Evolutionary conservation across 1,140 invertebrate genomes (phyloP).

Genomic region (Temnothorax longispinosus): DNA sequence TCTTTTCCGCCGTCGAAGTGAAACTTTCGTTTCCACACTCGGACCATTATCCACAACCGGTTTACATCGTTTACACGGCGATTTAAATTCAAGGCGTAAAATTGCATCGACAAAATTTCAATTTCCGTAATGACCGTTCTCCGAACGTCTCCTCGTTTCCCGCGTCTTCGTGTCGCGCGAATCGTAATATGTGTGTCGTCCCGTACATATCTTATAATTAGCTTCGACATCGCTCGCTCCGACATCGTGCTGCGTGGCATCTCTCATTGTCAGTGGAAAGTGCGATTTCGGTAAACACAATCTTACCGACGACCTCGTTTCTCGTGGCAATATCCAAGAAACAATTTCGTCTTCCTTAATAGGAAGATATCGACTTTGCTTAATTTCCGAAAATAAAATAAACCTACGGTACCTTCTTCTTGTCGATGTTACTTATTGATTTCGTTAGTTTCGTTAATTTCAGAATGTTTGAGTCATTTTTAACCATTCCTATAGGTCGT

Average conservation of each 20-base stretch:
- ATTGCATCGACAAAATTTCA: neutral
- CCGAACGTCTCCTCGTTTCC: neutral
- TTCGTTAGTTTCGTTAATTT: neutral
- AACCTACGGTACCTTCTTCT: neutral
- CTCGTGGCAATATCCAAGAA: neutral
- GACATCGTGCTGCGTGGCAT: neutral
- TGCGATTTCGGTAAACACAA: neutral
- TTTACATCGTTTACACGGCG: constrained; percentile 43
- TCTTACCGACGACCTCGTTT: neutral
- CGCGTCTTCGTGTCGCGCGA: neutral
- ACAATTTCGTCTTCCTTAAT: neutral
- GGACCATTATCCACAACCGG: constrained; percentile 29
- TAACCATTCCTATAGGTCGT: too few relatives aligned
- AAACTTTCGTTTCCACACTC: constrained; percentile 50
- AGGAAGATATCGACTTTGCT: neutral
- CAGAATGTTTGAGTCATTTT: too few relatives aligned
- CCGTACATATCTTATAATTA: constrained; percentile 4
- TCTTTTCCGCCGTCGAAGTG: constrained; percentile 42
- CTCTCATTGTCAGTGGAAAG: neutral
- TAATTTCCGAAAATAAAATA: neutral
- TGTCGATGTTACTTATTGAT: neutral
- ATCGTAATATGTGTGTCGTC: neutral
- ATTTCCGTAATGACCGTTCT: neutral
- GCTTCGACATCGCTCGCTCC: neutral
- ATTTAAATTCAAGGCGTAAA: constrained; percentile 41